A percentile compares a stretch with the other conserved stretches of the same genome.
Evolutionary conservation across 2,797 vertebrate genomes (phyloP).

Genomic region (Rallus crepitans): DNA sequence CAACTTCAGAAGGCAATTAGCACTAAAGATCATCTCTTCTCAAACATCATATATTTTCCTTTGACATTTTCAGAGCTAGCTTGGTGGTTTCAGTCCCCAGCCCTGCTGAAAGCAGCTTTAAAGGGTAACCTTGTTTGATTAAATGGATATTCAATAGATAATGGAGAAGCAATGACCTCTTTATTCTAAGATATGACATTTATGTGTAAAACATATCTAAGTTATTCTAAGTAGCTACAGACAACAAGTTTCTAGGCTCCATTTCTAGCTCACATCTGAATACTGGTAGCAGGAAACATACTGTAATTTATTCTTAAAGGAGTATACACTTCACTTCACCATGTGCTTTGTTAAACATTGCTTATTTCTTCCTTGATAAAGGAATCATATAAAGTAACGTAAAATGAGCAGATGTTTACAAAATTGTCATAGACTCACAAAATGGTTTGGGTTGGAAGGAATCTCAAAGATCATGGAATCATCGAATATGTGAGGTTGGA

Average conservation of each 20-base stretch:
- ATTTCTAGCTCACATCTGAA: not conserved
- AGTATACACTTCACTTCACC: not conserved
- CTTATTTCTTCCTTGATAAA: not conserved
- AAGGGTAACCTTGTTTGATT: not conserved
- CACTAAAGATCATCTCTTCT: not conserved
- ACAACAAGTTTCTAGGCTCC: not conserved
- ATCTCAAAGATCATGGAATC: no score
- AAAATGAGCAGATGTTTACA: not conserved
- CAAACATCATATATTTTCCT: not conserved
- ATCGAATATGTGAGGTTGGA: no score
- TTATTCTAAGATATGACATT: not conserved
- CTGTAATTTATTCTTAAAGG: not conserved
- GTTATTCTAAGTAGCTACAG: not conserved
- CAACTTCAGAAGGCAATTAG: not conserved
- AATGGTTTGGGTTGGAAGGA: no score
- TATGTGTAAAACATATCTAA: not conserved
- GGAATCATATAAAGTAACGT: not conserved
- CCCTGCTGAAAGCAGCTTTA: constrained; percentile 12
- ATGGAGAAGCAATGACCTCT: not conserved
- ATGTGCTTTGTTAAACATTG: not conserved
- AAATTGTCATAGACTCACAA: not conserved
- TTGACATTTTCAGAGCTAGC: not conserved
- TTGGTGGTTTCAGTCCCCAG: not conserved
- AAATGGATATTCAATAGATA: not conserved
- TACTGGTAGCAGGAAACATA: not conserved